Conservation (phyloP, 2,888 invertebrate genomes). For the Atherix ibis region DNA sequence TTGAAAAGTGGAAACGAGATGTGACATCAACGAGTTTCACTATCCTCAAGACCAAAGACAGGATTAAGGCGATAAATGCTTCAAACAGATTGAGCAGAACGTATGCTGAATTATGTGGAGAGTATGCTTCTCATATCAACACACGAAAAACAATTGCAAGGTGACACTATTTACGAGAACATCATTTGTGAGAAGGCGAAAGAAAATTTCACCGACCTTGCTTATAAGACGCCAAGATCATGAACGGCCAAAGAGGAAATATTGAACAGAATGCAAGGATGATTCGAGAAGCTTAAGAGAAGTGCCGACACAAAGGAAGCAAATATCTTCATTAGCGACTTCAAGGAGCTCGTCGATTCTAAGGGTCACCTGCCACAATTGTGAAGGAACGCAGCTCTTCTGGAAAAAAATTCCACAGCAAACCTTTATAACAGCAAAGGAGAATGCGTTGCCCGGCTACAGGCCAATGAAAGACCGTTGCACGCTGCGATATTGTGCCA, state of each 20-base stretch:
- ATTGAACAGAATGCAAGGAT: background rate
- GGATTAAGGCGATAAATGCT: background rate
- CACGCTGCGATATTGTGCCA: too few species aligned
- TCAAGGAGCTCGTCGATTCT: background rate
- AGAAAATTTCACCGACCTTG: background rate
- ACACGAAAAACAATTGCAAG: conserved; percentile 3
- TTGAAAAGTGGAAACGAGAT: too few species aligned
- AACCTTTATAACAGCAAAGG: too few species aligned
- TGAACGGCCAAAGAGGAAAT: background rate
- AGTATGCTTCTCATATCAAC: too few species aligned
- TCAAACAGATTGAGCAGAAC: conserved; percentile 3
- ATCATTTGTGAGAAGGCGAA: conserved; percentile 1
- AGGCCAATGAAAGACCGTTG: conserved; percentile 10
- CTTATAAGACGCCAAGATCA: too few species aligned
- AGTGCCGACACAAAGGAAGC: background rate
- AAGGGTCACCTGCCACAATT: conserved; percentile 1
- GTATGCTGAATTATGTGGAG: too few species aligned
- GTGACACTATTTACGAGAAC: background rate
- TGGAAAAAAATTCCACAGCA: conserved; percentile 3
- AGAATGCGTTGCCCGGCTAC: conserved; percentile 7
- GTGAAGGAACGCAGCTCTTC: conserved; percentile 1
- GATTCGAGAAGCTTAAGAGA: too few species aligned
- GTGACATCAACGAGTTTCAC: conserved; percentile 1
- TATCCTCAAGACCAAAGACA: background rate
- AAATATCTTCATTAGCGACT: background rate